Evolutionary conservation across 64 coral and sea anemone genomes (phyloP).

Genomic region (Trachythela sp.): DNA sequence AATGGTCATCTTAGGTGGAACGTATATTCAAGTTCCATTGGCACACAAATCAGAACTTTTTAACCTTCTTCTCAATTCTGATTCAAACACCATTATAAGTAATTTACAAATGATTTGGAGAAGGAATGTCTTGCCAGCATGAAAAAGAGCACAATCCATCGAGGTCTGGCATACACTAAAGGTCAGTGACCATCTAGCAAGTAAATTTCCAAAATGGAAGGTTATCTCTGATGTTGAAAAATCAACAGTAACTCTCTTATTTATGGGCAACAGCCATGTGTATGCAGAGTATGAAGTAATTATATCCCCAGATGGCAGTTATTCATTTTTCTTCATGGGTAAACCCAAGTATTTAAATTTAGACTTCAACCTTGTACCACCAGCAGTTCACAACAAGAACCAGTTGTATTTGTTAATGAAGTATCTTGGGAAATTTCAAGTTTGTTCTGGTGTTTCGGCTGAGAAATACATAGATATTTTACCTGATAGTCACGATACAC

Average conservation of each 20-base stretch:
- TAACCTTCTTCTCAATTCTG: no score
- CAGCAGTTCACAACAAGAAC: not conserved
- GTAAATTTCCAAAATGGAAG: not conserved
- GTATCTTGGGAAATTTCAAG: no score
- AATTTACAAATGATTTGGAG: not conserved
- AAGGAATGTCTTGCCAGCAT: not conserved
- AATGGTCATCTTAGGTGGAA: not conserved
- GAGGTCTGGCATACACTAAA: not conserved
- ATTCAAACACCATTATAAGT: not conserved
- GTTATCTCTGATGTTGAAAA: not conserved
- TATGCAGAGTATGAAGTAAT: not conserved
- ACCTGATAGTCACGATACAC: slow-evolving; percentile 35
- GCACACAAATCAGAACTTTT: not conserved
- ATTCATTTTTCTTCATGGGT: not conserved
- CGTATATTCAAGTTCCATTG: not conserved
- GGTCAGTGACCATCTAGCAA: not conserved
- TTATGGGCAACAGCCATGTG: not conserved
- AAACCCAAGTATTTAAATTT: not conserved
- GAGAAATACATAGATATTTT: no score
- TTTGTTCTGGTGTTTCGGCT: no score
- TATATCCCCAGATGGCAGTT: not conserved
- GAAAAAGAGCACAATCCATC: not conserved
- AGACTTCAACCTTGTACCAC: not conserved
- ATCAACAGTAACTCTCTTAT: not conserved
- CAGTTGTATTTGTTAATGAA: no score